phyloP scores from a whole-genome alignment of 2,797 vertebrate genomes.

The Pteropus rufus region DNA sequence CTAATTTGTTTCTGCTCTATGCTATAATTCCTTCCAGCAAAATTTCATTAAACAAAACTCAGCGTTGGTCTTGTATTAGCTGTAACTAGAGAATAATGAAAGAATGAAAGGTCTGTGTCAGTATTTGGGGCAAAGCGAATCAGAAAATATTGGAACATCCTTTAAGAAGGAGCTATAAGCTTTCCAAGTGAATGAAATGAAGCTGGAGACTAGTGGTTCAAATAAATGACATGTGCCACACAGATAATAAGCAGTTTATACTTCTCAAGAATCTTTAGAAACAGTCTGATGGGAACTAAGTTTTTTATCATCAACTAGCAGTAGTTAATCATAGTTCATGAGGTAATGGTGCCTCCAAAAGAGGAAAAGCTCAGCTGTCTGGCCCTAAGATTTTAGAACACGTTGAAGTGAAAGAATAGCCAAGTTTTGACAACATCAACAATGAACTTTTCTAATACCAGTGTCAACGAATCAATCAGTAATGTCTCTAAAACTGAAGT shows the following conservation, averaged over 20 bases:
- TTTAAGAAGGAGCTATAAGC: too few relatives aligned
- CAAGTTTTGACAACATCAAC: neutral
- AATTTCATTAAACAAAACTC: neutral
- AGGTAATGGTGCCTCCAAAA: neutral
- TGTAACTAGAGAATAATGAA: neutral
- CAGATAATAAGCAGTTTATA: neutral
- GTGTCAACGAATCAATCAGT: neutral
- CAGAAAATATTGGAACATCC: neutral
- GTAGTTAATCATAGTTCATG: accelerated
- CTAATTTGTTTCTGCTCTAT: neutral
- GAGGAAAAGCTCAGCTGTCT: neutral
- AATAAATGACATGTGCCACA: neutral
- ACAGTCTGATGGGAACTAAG: neutral
- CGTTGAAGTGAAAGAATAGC: neutral
- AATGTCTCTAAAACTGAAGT: neutral
- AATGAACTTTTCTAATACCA: neutral
- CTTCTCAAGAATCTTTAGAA: neutral
- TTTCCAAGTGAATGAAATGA: neutral
- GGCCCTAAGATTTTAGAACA: neutral
- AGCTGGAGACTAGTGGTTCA: neutral
- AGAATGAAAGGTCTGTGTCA: neutral
- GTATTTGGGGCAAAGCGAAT: neutral
- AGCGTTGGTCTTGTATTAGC: neutral
- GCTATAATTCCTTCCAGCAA: neutral
- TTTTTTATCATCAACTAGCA: neutral